Conservation (phyloP, 2,113 vertebrate species). For the Pedionomus torquatus region DNA sequence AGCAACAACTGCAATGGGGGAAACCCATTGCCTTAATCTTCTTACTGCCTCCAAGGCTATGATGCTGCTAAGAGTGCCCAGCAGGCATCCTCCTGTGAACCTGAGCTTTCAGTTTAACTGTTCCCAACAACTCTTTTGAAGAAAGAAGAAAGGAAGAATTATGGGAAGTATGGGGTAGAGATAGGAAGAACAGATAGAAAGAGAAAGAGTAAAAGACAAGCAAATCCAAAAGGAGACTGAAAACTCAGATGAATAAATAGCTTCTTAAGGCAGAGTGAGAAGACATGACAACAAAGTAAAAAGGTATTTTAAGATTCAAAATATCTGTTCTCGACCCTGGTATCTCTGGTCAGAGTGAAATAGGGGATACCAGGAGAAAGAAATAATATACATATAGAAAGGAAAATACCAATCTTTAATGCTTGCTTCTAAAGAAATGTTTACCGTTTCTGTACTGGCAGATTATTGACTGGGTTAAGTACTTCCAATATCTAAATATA, state of each 20-base stretch:
- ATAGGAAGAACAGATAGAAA: background rate
- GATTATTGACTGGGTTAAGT: background rate
- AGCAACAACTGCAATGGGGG: background rate
- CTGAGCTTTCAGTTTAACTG: background rate
- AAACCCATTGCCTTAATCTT: background rate
- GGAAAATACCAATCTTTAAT: background rate
- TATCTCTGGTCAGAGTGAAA: background rate
- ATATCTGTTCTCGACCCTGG: background rate
- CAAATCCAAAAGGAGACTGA: background rate
- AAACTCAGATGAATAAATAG: background rate
- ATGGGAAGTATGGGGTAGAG: rapidly evolving
- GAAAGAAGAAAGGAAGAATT: background rate
- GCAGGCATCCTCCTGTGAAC: background rate
- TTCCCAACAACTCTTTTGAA: background rate
- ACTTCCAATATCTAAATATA: background rate
- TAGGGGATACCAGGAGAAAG: background rate
- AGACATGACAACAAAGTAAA: background rate
- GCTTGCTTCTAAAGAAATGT: background rate
- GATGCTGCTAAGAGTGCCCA: background rate
- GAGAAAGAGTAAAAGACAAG: background rate
- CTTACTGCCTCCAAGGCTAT: background rate
- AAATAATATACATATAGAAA: background rate
- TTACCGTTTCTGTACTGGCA: background rate
- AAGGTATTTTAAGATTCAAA: background rate
- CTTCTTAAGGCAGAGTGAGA: background rate